These are phyloP conservation scores for Epirrhoe alternata DNA, from an alignment of 2,888 invertebrate genomes.

Conservation along the genomic window DNA sequence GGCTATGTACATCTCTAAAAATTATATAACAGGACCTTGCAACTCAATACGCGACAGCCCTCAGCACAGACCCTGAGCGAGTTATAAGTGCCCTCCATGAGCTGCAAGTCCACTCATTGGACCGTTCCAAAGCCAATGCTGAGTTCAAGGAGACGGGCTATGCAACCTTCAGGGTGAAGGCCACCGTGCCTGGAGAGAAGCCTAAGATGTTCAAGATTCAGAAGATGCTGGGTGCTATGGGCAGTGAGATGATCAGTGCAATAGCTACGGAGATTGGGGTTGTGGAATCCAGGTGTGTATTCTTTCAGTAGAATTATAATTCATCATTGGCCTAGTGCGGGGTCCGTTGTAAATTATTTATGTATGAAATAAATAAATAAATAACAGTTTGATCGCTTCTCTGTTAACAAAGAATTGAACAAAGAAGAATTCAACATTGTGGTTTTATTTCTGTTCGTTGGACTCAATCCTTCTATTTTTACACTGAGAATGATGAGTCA, in stretches of 20 bases:
- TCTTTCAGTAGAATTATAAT: background rate
- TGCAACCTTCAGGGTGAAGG: conserved; percentile 89
- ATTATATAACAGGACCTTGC: conserved; percentile 85
- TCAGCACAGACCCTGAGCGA: conserved; percentile 80
- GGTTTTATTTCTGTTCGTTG: background rate
- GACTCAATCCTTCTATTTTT: background rate
- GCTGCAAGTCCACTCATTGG: conserved; percentile 88
- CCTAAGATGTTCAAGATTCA: conserved; percentile 82
- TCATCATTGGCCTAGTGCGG: too few relatives aligned
- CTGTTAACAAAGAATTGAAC: background rate
- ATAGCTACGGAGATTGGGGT: conserved; percentile 81
- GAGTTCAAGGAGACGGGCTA: conserved; percentile 89
- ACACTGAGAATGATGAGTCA: conserved; percentile 5
- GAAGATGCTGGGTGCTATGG: conserved; percentile 80
- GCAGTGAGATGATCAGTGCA: conserved; percentile 82
- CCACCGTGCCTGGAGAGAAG: conserved; percentile 82
- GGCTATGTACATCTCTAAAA: background rate
- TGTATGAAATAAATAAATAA: too few relatives aligned
- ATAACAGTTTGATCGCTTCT: too few relatives aligned
- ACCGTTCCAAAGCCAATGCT: conserved; percentile 88
- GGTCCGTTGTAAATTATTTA: too few relatives aligned
- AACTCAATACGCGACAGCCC: conserved; percentile 80
- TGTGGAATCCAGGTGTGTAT: conserved; percentile 65
- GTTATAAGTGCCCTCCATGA: conserved; percentile 85
- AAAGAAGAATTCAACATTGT: background rate